Base-by-base conservation (phyloP, 2,888 invertebrate species). In the Tillus elongatus region DNA sequence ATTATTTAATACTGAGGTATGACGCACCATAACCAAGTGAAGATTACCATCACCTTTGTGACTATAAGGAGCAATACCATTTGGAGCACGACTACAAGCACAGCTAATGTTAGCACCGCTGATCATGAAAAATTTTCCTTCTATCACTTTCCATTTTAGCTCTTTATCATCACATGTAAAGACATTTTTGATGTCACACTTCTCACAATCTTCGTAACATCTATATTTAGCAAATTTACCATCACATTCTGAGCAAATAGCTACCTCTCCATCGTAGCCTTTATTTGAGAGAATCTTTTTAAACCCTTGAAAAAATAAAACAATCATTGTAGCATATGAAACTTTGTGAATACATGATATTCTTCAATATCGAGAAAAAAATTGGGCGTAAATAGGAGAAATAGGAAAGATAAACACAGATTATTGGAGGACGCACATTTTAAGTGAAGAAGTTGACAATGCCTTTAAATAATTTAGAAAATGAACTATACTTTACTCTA, bases 21-120 rank as follows among this genome's bases (percentile, higher is more conserved):
- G 79, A 30, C 74, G 72, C 24, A 87, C 77, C 27, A 88, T 61
- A 44, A 87, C 77, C 45, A 88, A 69, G 64, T 88, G 83, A 40
- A 83, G 69, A 57, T 76, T 79, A 15, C 88, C 88, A 61, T 88
- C 84, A 1, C 86, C 85, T 26, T 86, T 67, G 60, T 88, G 87
- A 58, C 80, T 79, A 51, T 74, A 77, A 1, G 83, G 84, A 30
- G 86, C 80, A 50, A 85, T 77, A 30, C 88, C 88, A 54, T 78
- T 74, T 1, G 83, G 84, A 52, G 79, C 77, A 44, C 81, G 72
- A 11, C 73, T 70, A 58, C 86, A 86, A 14, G 81, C 76, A 57
- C 87, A 87, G 27, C 80, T 79, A 31, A 85, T 77, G 53, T 83
- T 82, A 13, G 83, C 81, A 33, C 80, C 78, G 51, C 80, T 84